Evolutionary conservation across 2,888 invertebrate genomes (phyloP), one percentile per base, ranked within the genome.

Genomic region (Chrysolina oricalcia): DNA sequence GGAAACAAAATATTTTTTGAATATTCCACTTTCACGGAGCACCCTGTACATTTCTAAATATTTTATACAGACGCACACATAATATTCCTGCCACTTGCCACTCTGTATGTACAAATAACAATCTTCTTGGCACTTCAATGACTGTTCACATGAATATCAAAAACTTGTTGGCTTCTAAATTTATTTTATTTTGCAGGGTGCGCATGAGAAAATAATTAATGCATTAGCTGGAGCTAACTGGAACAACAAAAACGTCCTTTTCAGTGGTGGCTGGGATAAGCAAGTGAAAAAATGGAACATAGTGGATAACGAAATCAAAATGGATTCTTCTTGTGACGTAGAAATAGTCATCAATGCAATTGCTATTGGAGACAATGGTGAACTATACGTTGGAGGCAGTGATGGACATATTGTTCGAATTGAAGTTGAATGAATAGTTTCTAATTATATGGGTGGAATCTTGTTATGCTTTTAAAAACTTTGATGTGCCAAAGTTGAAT

Each of bases 311-410:
- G 72, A 78, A 19, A 70, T 84, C 9, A 83, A 80, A 59, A 67
- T 78, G 35, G 83, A 81, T 6, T 78, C 80, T n/a, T 81, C 82
- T 41, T 81, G 78, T 17, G 81, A 83, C 62, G 81, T 84, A 0
- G 85, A 83, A 50, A 80, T 87, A 50, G 83, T 85, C 13, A 77
- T 87, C 1, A 86, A 85, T 67, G 78, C 84, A 6, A 78, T 87
- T 13, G 76, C 83, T 0, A 68, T 80, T 10, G 86, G 86, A 3
- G 84, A 84, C n/a, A 77, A 82, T n/a, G 83, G 83, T 11, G 78
- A 83, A 56, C 70, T 90, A 8, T 93, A 91, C 89, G 91, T 91
- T 0, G 92, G 90, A 0, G 92, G 92, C 11, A 90, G 91, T 88
- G 91, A 92, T 79, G 92, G 92, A 17, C 86, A 86, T 72, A 86